Evolutionary conservation across 2,888 invertebrate genomes (phyloP).

Genomic region (Carcina quercana): DNA sequence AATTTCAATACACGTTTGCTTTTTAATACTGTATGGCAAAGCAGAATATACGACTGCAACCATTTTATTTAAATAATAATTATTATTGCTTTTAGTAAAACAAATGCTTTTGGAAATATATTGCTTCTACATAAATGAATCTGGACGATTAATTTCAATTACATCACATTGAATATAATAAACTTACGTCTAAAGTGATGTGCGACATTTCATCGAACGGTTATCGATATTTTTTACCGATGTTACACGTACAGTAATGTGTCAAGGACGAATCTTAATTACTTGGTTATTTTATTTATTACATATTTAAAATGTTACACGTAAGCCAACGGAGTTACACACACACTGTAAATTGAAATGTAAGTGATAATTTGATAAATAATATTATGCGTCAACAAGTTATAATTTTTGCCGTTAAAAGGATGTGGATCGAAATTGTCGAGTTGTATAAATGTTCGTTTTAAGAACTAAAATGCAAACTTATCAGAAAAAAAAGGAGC

Average conservation of each 20-base stretch:
- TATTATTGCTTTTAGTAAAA: constrained; percentile 50
- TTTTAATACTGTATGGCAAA: constrained; percentile 39
- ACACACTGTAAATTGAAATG: constrained; percentile 33
- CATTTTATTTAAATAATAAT: constrained; percentile 23
- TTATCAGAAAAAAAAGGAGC: no score
- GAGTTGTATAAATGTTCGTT: no score
- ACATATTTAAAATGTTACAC: constrained; percentile 29
- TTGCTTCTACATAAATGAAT: constrained; percentile 50
- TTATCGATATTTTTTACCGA: constrained; percentile 29
- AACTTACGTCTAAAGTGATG: constrained; percentile 53
- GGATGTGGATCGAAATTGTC: no score
- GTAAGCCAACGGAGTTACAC: constrained; percentile 54
- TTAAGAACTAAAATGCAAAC: no score
- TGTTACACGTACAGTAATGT: constrained; percentile 1
- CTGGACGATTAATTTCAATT: constrained; percentile 47
- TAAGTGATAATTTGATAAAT: constrained; percentile 35
- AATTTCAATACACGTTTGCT: constrained; percentile 14
- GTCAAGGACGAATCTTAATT: neutral
- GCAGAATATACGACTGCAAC: constrained; percentile 13
- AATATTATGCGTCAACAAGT: constrained; percentile 70
- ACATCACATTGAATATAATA: constrained; percentile 43
- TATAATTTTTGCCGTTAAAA: no score
- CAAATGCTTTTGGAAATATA: constrained; percentile 41
- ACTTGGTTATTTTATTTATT: neutral
- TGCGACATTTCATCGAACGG: no score